phyloP scores from a whole-genome alignment of 2,797 vertebrate genomes.

The Apogon hyalosoma region DNA sequence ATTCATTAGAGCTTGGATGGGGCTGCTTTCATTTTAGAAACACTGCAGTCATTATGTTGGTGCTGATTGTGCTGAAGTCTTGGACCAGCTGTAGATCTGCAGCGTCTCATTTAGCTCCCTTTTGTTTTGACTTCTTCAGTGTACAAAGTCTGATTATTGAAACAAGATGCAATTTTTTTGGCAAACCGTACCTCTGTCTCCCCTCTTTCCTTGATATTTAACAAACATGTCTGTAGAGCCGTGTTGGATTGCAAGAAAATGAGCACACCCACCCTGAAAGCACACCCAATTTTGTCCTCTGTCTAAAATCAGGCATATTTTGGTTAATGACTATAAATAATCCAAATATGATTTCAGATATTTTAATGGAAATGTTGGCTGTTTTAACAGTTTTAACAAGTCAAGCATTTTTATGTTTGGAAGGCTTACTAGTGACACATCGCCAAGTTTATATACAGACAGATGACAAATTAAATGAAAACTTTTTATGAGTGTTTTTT shows the following conservation, averaged over 20 bases:
- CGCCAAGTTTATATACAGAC: slow-evolving; percentile 24
- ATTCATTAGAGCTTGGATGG: background rate
- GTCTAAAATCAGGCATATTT: slow-evolving; percentile 46
- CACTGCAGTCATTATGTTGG: slow-evolving; percentile 37
- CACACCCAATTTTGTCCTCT: slow-evolving; percentile 37
- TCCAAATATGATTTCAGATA: slow-evolving; percentile 42
- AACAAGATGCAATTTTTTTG: slow-evolving; percentile 56
- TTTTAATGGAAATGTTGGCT: slow-evolving; percentile 26
- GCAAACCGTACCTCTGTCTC: slow-evolving; percentile 55
- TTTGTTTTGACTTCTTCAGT: slow-evolving; percentile 55
- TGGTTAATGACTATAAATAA: slow-evolving; percentile 47
- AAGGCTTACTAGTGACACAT: slow-evolving; percentile 5
- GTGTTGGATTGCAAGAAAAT: slow-evolving; percentile 40
- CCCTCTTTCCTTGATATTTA: slow-evolving; percentile 48
- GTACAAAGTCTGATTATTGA: slow-evolving; percentile 65
- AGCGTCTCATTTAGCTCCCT: slow-evolving; percentile 52
- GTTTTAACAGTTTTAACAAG: background rate
- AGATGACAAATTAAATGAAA: too few species aligned
- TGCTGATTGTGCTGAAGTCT: slow-evolving; percentile 31
- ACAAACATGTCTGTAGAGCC: slow-evolving; percentile 32
- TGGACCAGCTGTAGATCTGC: slow-evolving; percentile 47
- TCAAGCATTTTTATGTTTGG: slow-evolving; percentile 9
- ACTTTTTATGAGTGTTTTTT: too few species aligned
- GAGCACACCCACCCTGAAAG: slow-evolving; percentile 25
- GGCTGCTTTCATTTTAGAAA: slow-evolving; percentile 21